Evolutionary conservation across 2,113 vertebrate genomes (phyloP).

Genomic region (Oreochromis niloticus): DNA sequence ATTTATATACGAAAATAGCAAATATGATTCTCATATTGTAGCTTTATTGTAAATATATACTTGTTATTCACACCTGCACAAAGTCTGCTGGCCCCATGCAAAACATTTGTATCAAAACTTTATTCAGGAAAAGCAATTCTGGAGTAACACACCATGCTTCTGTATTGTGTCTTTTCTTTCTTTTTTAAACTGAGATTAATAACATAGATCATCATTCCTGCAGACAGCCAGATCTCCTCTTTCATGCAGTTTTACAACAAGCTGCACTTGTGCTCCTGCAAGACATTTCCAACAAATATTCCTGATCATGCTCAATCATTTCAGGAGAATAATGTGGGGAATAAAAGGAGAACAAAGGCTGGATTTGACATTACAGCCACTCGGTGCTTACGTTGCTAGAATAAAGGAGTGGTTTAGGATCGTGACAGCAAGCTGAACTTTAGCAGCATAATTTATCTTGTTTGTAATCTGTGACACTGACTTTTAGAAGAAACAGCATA

Average conservation of each 20-base stretch:
- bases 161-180: background rate
- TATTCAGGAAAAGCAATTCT: constrained; percentile 34
- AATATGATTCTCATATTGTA: constrained; percentile 43
- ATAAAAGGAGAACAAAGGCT: background rate
- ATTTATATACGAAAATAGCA: background rate
- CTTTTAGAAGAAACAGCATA: background rate
- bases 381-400: background rate
- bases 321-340: background rate
- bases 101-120: constrained; percentile 71
- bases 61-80: constrained; percentile 64
- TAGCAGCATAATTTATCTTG: background rate
- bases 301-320: constrained; percentile 34
- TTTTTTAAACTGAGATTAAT: background rate
- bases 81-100: constrained; percentile 74
- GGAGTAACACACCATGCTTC: constrained; percentile 58
- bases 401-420: background rate
- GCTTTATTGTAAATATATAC: constrained; percentile 78
- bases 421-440: background rate
- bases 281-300: background rate
- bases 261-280: constrained; percentile 35
- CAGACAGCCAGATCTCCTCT: constrained; percentile 29
- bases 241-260: constrained; percentile 62
- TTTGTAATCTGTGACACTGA: background rate
- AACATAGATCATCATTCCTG: constrained; percentile 39
- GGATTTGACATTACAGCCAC: background rate